Evolutionary conservation across 2,888 invertebrate species (phyloP), one percentile per base, ranked within the genome.

Genomic region (Adelognathus sp.): DNA sequence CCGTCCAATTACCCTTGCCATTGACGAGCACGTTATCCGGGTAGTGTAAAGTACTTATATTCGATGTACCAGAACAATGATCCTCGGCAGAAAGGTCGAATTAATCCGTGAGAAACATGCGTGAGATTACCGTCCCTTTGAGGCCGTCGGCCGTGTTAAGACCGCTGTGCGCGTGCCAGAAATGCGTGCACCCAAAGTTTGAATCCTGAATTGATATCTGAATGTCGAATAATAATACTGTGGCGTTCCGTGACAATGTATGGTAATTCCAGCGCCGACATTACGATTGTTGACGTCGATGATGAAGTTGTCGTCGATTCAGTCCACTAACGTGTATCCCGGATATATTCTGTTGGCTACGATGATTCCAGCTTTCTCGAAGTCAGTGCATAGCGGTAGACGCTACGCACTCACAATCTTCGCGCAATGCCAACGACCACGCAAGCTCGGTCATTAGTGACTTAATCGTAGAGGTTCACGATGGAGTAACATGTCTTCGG

Each of bases 171-270:
- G 76, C 79, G 61, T 81, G 81, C 60, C 73, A 83, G 50, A 81
- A 83, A 63, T 79, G 79, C 5, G 82, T 82, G 5, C 82, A n/a
- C n/a, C 82, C 1, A 72, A 24, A 61, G 81, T 82, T n/a, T 44
- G 31, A 0, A 79, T 77, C 9, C 33, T 27, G 29, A 61, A 82
- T 3, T 80, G 77, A 39, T 82, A 82, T 27, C 81, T 64, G 33
- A 61, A 97, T 7, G 96, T 96, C 87, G 96, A 96, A 4, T 95
- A 94, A 67, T 95, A 96, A 83, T 95, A 93, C 90, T 97, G 97
- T 93, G 94, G 95, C 84, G 97, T 93, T 81, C 98, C 98, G 90
- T 98, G 98, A 97, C 98, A 98, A 91, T 98, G 98, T 78, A 98
- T 94, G 58, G 96, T 96, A 2, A 96, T 95, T 89, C 96, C 97